phyloP scores from a whole-genome alignment of 2,113 vertebrate genomes.

The Todiramphus saurophagus region DNA sequence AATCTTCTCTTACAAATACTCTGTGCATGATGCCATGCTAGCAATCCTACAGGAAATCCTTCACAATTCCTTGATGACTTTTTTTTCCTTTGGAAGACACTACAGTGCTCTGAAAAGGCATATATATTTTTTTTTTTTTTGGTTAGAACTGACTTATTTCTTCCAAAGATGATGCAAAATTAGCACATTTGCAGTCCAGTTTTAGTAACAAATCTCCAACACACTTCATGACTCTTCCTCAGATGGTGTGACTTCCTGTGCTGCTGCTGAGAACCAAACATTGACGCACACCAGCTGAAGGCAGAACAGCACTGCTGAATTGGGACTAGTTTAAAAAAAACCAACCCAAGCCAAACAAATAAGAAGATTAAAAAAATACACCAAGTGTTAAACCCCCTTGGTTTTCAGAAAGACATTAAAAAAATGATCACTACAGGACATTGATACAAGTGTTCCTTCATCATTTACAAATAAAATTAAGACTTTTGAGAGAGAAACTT shows the following conservation, averaged over 20 bases:
- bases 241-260: constrained; percentile 18
- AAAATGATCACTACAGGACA: background rate
- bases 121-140: background rate
- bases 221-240: background rate
- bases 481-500: background rate
- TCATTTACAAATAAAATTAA: background rate
- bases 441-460: background rate
- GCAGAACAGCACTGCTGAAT: background rate
- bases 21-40: background rate
- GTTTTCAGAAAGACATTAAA: background rate
- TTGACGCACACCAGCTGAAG: background rate
- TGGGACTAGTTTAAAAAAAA: background rate
- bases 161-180: background rate
- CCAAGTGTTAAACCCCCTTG: background rate
- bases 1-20: background rate
- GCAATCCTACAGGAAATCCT: background rate
- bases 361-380: background rate
- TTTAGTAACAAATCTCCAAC: constrained; percentile 19
- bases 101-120: background rate
- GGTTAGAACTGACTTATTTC: background rate
- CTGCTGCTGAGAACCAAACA: background rate
- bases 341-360: background rate
- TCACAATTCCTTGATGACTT: background rate
- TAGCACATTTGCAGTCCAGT: background rate
- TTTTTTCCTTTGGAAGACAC: background rate